Base-by-base conservation (phyloP, 2,113 vertebrate species). In the Entelurus aequoreus region DNA sequence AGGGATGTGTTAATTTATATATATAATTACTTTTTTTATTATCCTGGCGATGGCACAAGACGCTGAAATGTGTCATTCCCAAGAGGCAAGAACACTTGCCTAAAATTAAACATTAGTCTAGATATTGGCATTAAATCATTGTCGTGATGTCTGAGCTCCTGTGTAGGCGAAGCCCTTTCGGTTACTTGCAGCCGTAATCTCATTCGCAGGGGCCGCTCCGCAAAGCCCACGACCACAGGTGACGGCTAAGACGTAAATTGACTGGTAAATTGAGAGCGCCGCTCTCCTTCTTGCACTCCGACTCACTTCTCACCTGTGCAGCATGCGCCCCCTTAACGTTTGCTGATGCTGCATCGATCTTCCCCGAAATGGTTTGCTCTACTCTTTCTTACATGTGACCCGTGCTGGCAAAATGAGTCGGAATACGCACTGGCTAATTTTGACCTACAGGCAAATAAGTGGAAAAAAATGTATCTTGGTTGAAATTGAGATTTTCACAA, bases 181-280 rank as follows among this genome's bases (percentile, higher is more conserved):
- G 35, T 54, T 54, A 37, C 53, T 54, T 54, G 35, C 35, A 54
- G 37, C 35, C 35, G 14, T 57, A 40, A 57, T 44, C 55, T 57
- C 15, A 57, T 57, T 46, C 38, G 37, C 16, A 4, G 38, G 54
- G 38, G 42, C 10, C 38, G 54, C 38, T 42, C 10, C 38, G 40
- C 54, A 19, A 57, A 57, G 54, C 38, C 54, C 38, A 21, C 21
- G 40, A 57, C 55, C 38, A 44, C 40, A 44, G n/a, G 38, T 57
- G 55, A 57, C 44, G 55, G 40, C 55, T 57, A 6, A 12, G 40
- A 57, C 40, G 10, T 44, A 57, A 57, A 57, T 44, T n/a, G 6
- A 44, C 38, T 57, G 40, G n/a, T 57, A 57, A 57, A 57, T 44
- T 57, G 55, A 56, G 37, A 44, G 55, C n/a, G 40, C 40, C 55